Evolutionary conservation across 92 coral and sea anemone genomes (phyloP), one percentile per base, ranked within the genome.

Genomic region (Parazoanthus darwini): DNA sequence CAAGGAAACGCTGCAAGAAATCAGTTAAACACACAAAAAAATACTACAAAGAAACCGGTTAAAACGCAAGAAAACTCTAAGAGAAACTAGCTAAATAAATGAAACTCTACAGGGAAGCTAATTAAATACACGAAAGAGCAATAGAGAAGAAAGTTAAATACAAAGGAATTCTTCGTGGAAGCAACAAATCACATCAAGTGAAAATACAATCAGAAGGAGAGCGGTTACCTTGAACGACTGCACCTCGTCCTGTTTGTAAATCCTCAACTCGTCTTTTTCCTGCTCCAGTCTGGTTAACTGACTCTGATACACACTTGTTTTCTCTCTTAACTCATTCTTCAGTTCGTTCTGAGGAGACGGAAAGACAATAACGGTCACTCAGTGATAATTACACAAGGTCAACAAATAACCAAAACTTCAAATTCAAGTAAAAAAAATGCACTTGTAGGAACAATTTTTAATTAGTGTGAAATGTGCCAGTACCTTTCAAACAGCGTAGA

Each of bases 161-260:
- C 50, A 15, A 46, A 8, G 14, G 26, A 50, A 3, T 18, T 13
- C 58, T 51, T 1, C 16, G 1, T 0, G 58, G 58, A 6, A 82
- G 10, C 11, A 16, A 35, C 3, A 26, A n/a, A 39, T n/a, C 42
- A 65, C 68, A 65, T 33, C 35, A 44, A 46, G 22, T 44, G 8
- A 20, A 8, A 26, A 11, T 22, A 20, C 22, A 14, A 51, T 15
- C n/a, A 9, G 38, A 33, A 80, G 68, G n/a, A 48, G 29, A 36
- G 18, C 20, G 25, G 65, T 23, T 86, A 96, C 98, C 98, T 96
- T 96, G 38, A 94, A 96, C 3, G 98, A 96, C 66, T 95, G 93
- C 36, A 96, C 94, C 76, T 96, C 98, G n/a, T 96, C 94, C 74
- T 94, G 96, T 89, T 93, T 96, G 94, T 91, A 94, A 77, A 84